Conservation (phyloP, 2,113 vertebrate genomes). For the Dicaeum eximium region DNA sequence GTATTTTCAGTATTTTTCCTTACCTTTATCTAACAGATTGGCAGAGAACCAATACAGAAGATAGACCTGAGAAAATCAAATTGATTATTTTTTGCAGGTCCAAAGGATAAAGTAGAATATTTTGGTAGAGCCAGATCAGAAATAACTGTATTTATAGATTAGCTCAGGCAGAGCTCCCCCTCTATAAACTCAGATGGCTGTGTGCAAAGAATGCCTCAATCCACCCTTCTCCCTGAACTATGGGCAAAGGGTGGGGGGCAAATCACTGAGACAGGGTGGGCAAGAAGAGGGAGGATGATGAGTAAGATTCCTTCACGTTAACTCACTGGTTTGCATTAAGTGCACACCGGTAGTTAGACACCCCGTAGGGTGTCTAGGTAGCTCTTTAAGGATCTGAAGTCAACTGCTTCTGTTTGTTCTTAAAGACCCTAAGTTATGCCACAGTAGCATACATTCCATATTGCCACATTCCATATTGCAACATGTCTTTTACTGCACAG, state of each 20-base stretch:
- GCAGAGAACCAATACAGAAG: not conserved
- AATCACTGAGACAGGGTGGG: not conserved
- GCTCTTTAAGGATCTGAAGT: not conserved
- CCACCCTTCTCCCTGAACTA: not conserved
- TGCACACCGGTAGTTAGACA: not conserved
- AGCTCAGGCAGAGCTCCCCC: not conserved
- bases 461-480: not conserved
- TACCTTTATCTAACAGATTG: not conserved
- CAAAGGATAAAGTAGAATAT: not conserved
- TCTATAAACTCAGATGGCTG: not conserved
- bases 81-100: not conserved
- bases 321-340: not conserved
- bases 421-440: not conserved
- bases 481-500: not conserved
- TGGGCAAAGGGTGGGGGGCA: not conserved
- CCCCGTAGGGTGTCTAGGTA: not conserved
- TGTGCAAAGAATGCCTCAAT: not conserved
- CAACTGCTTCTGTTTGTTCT: not conserved
- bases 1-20: not conserved
- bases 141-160: not conserved
- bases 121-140: not conserved
- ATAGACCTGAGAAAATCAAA: not conserved
- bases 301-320: not conserved
- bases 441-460: not conserved
- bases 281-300: not conserved